Base-by-base conservation (phyloP, 1,140 invertebrate genomes). In the Pantala flavescens region DNA sequence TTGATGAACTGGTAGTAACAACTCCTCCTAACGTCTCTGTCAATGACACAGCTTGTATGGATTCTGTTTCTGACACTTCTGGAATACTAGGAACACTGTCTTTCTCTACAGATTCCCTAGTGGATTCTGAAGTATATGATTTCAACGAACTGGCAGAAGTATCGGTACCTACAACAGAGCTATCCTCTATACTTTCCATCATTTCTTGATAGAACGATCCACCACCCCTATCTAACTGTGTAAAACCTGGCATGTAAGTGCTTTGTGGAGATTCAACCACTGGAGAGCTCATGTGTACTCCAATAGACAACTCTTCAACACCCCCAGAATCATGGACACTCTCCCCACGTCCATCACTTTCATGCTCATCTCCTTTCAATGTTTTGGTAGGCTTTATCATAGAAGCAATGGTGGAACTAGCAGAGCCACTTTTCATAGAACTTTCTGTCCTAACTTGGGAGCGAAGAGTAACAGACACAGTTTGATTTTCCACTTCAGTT, bases 301-400 rank as follows among this genome's bases (percentile, higher is more conserved):
- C 12, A 5, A 21, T 1, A 5, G 49, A 63, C 14, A 63, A 16
- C 12, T 63, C 49, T 21, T 63, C 49, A 63, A 12, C 3, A 19
- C 16, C 73, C 2, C 12, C 73, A 24, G 36, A 3, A 43, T 55
- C 36, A 73, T 19, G 23, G 10, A 10, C 36, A n/a, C 43, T 49
- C 11, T 73, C 43, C 7, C 21, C 74, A 71, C 3, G n/a, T 1
- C 49, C 49, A 19, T 21, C n/a, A 63, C 49, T 63, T 63, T 21
- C 49, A 0, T 76, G 11, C 12, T 83, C 81, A 19, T 83, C 80
- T 49, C 78, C 78, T 7, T 49, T 78, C 3, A 83, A 77, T n/a
- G 81, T 81, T 77, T 82, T 83, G 3, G 80, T 81, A 0, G 81
- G 81, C 74, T 81, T 82, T 23, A 82, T 83, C 49, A 83, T 82